These are phyloP conservation scores for Pemphigus obesinymphae DNA, from an alignment of 1,140 invertebrate species.

Conservation along the genomic window DNA sequence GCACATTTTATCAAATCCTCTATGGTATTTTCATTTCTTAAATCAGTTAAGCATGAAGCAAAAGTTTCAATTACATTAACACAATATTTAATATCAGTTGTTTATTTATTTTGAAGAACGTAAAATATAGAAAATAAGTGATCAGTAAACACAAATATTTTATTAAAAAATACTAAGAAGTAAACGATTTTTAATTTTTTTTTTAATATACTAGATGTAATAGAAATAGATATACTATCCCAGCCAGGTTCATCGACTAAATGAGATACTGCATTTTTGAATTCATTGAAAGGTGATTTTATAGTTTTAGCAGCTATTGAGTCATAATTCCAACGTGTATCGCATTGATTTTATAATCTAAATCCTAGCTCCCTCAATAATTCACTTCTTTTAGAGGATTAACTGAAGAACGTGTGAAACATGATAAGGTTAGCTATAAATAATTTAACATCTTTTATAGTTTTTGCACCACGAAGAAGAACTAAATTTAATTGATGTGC, in stretches of 20 bases:
- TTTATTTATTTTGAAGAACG: background rate
- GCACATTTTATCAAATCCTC: background rate
- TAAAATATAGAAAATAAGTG: background rate
- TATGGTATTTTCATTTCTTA: background rate
- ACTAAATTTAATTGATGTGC: too few relatives aligned
- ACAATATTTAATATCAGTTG: background rate
- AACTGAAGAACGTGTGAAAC: constrained; percentile 43
- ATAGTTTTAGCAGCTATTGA: background rate
- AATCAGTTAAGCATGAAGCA: background rate
- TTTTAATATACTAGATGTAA: background rate
- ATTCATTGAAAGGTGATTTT: background rate
- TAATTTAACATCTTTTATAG: constrained; percentile 41
- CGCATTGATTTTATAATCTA: background rate
- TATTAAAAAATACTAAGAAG: background rate
- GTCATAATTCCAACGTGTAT: background rate
- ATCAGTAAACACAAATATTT: constrained; percentile 4
- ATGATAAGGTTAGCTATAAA: constrained; percentile 33
- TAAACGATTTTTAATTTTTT: background rate
- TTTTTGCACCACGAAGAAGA: constrained; percentile 14
- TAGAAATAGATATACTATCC: background rate
- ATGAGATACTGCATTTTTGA: background rate
- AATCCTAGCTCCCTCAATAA: background rate
- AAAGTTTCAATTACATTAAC: background rate
- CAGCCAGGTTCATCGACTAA: background rate
- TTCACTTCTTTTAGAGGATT: constrained; percentile 21